These are phyloP conservation scores for Saccostrea echinata DNA, from an alignment of 1,140 invertebrate species.

Conservation along the genomic window DNA sequence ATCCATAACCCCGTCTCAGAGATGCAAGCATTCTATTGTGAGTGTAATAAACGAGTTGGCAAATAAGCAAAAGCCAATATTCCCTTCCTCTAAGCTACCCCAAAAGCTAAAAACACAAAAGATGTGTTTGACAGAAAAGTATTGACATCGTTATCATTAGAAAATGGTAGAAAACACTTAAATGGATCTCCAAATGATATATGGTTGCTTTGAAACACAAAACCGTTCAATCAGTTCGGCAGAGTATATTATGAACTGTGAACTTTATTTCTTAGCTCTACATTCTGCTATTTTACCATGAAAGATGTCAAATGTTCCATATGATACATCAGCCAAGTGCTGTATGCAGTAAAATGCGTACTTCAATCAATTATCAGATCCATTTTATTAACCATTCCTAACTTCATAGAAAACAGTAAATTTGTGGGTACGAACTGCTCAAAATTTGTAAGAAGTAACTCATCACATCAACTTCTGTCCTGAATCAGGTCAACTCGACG, in stretches of 20 bases:
- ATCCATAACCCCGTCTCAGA: background rate
- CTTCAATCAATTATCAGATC: no score
- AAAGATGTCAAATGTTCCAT: background rate
- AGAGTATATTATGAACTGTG: background rate
- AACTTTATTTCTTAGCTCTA: background rate
- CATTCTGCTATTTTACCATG: background rate
- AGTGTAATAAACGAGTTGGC: background rate
- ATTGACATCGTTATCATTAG: background rate
- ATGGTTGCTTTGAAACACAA: background rate
- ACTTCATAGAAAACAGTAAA: no score
- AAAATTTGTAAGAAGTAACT: no score
- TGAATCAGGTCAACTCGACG: no score
- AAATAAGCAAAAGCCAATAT: slow-evolving; percentile 30
- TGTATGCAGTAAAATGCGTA: background rate
- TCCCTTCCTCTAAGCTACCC: background rate
- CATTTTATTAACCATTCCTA: no score
- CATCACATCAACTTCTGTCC: no score
- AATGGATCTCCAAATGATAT: background rate
- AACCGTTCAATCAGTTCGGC: background rate
- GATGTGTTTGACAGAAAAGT: background rate
- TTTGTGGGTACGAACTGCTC: no score
- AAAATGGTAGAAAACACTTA: background rate
- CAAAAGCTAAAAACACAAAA: background rate
- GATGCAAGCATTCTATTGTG: background rate
- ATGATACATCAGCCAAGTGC: background rate